phyloP scores from a whole-genome alignment of 2,797 vertebrate genomes.

The Paratrypauchen microcephalus region DNA sequence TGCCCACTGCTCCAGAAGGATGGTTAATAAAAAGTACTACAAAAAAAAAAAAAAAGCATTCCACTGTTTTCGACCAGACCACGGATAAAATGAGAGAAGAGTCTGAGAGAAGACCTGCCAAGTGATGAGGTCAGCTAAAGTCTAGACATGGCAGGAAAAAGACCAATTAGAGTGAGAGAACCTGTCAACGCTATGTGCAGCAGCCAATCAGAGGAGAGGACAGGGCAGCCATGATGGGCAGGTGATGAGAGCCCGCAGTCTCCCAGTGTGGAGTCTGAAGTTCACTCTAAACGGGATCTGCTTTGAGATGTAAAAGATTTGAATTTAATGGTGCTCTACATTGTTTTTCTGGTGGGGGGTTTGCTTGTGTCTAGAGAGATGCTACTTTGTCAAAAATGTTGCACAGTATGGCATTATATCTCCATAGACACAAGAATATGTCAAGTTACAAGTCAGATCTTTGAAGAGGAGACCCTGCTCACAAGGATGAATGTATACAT shows the following conservation, averaged over 20 bases:
- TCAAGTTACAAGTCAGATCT: too few relatives aligned
- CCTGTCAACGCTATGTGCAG: slow-evolving; percentile 33
- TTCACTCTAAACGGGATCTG: slow-evolving; percentile 50
- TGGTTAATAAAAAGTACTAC: too few relatives aligned
- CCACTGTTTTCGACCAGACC: slow-evolving; percentile 36
- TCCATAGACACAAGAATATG: too few relatives aligned
- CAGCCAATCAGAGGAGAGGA: slow-evolving; percentile 31
- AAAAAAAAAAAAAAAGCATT: too few relatives aligned
- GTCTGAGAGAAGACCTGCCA: slow-evolving; percentile 31
- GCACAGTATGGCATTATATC: too few relatives aligned
- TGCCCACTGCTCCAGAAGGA: too few relatives aligned
- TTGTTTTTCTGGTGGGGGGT: too few relatives aligned
- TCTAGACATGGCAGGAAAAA: slow-evolving; percentile 48
- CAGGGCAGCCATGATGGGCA: slow-evolving; percentile 35
- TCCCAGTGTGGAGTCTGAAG: not conserved
- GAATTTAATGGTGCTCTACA: too few relatives aligned
- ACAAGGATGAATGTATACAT: too few relatives aligned
- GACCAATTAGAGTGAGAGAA: slow-evolving; percentile 47
- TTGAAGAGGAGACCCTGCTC: too few relatives aligned
- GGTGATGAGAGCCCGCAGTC: slow-evolving; percentile 25
- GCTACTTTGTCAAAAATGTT: too few relatives aligned
- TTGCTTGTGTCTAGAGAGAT: too few relatives aligned
- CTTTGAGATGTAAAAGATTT: not conserved
- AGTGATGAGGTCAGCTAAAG: slow-evolving; percentile 53
- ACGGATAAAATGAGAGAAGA: slow-evolving; percentile 40